Evolutionary conservation across 1,140 invertebrate species (phyloP), one percentile per base, ranked within the genome.

Genomic region (Panagrolaimus sp.): DNA sequence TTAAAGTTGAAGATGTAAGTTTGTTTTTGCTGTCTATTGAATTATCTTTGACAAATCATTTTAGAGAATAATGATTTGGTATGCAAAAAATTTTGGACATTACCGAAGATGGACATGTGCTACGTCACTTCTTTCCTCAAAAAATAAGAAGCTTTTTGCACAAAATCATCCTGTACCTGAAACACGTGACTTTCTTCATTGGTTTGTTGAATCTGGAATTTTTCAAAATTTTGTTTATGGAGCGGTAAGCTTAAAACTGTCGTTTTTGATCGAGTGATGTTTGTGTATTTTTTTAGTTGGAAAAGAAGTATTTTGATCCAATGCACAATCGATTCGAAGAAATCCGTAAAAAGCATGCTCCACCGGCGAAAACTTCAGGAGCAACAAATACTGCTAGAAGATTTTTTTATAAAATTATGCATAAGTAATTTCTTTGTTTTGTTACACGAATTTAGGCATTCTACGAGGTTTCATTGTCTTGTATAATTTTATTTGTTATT

Each of bases 151-250:
- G 15, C 14, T 26, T 1, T 58, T 58, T 17, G 28, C 28, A 21
- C 14, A 58, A 12, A n/a, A 21, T 8, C 52, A 58, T 17, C 52
- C 52, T 12, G 28, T 28, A 3, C 52, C 17, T 0, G 52, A 58
- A 58, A 28, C 28, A 21, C 52, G 52, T 21, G 52, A 58, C 14
- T 58, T 58, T 28, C n/a, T 58, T 5, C 21, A 26, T 12, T 58
- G 52, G 52, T 58, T 58, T 28, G 14, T 10, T 26, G 52, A 58
- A 28, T 26, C 52, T 28, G 21, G 52, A 12, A 58, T 58, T 28
- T 58, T 58, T 28, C 52, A 58, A 28, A 58, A 21, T 26, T 58
- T 58, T 28, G 52, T 58, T 26, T 17, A 58, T 58, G 28, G 21
- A 12, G 12, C 14, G 15, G 52, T 58, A 58, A n/a, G 52, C 8